Conservation (phyloP, 1,140 invertebrate genomes). For the Pseudoatta argentina region DNA sequence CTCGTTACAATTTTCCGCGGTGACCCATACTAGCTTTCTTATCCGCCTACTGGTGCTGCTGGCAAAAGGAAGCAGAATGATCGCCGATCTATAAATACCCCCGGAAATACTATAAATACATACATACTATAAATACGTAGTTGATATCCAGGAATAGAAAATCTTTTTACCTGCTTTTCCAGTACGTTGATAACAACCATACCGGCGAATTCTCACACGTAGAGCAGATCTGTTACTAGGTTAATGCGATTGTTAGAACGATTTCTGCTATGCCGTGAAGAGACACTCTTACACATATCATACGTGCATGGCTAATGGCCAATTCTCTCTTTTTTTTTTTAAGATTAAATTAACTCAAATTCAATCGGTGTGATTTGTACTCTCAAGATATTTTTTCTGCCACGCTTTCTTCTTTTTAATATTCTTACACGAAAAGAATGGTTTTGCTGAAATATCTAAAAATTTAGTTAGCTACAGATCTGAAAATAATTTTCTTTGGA, state of each 20-base stretch:
- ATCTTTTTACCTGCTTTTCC: slow-evolving; percentile 57
- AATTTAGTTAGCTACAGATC: too few relatives aligned
- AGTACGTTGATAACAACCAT: slow-evolving; percentile 35
- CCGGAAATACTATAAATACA: slow-evolving; percentile 74
- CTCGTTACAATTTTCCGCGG: slow-evolving; percentile 53
- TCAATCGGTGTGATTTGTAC: not conserved
- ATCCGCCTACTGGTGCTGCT: slow-evolving; percentile 60
- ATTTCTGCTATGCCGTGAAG: slow-evolving; percentile 15
- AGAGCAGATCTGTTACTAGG: slow-evolving; percentile 62
- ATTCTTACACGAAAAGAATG: not conserved
- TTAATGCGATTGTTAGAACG: slow-evolving; percentile 39
- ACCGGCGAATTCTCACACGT: slow-evolving; percentile 45
- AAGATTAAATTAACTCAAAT: not conserved
- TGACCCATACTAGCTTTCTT: slow-evolving; percentile 69
- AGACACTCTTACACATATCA: not conserved
- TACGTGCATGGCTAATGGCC: slow-evolving; percentile 20
- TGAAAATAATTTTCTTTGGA: too few relatives aligned
- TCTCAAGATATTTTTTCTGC: not conserved
- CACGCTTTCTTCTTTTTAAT: not conserved
- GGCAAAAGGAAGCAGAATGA: slow-evolving; percentile 51
- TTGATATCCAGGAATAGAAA: slow-evolving; percentile 71
- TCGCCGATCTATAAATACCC: slow-evolving; percentile 69
- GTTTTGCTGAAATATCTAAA: too few relatives aligned
- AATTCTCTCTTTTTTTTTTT: not conserved
- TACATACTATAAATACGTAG: slow-evolving; percentile 73